phyloP scores from a whole-genome alignment of 2,797 vertebrate genomes.

The Argentina silus region DNA sequence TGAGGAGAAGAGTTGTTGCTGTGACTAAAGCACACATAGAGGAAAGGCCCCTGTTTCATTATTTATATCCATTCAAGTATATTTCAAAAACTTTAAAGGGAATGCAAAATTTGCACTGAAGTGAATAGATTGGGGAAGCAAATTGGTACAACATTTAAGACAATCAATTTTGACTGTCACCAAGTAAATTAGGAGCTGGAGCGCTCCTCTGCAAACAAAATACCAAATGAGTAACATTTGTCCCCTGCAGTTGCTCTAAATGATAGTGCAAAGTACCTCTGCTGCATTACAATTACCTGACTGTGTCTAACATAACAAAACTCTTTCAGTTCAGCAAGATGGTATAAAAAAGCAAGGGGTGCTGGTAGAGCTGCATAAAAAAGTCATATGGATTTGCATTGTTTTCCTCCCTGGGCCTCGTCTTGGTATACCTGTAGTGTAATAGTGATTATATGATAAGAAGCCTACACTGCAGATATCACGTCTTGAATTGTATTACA shows the following conservation, averaged over 20 bases:
- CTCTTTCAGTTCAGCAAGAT: conserved; percentile 49
- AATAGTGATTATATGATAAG: too few relatives aligned
- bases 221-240: conserved; percentile 55
- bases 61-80: not conserved
- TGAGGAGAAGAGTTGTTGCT: not conserved
- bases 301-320: conserved; percentile 62
- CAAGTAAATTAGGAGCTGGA: conserved; percentile 54
- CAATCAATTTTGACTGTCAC: conserved; percentile 55
- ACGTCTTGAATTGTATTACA: not conserved
- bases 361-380: conserved; percentile 41
- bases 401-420: not conserved
- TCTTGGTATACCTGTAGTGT: not conserved
- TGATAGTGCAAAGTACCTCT: conserved; percentile 54
- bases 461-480: too few relatives aligned
- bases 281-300: conserved; percentile 72
- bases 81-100: not conserved
- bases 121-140: conserved; percentile 35
- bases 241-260: conserved; percentile 67
- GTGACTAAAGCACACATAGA: conserved; percentile 3
- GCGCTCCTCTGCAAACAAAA: conserved; percentile 60
- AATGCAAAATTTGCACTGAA: not conserved
- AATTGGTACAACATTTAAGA: conserved; percentile 51
- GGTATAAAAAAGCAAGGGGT: conserved; percentile 39
- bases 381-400: conserved; percentile 38
- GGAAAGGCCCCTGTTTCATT: conserved; percentile 2